These are phyloP conservation scores for Camelus dromedarius DNA, from an alignment of 2,113 vertebrate species.

Conservation along the genomic window DNA sequence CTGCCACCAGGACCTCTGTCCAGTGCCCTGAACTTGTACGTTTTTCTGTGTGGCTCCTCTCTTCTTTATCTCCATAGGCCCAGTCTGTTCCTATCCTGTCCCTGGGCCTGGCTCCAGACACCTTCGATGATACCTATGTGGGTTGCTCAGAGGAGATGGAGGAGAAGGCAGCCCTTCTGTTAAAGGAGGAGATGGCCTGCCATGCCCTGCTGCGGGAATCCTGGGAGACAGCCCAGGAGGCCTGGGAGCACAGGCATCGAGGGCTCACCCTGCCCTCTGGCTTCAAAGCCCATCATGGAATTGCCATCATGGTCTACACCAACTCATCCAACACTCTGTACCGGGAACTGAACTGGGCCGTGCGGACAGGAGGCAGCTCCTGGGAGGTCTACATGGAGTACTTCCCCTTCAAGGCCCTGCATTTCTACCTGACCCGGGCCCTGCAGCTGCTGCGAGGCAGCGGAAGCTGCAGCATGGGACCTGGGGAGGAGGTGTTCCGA, in stretches of 20 bases:
- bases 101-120: slow-evolving; percentile 76
- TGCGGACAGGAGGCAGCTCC: slow-evolving; percentile 74
- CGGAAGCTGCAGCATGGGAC: slow-evolving; percentile 39
- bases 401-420: slow-evolving; percentile 84
- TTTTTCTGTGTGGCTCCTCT: slow-evolving; percentile 11
- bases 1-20: background rate
- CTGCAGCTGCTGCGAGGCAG: slow-evolving; percentile 72
- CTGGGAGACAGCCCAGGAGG: slow-evolving; percentile 74
- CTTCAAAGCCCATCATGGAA: slow-evolving; percentile 78
- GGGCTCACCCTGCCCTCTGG: slow-evolving; percentile 63
- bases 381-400: slow-evolving; percentile 76
- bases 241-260: slow-evolving; percentile 57
- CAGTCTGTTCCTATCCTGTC: slow-evolving; percentile 66
- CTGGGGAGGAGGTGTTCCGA: slow-evolving; percentile 71
- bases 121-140: slow-evolving; percentile 84
- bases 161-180: slow-evolving; percentile 58
- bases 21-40: background rate
- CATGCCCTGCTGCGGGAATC: slow-evolving; percentile 58
- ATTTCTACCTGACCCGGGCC: slow-evolving; percentile 82
- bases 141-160: slow-evolving; percentile 81
- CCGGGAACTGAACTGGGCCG: slow-evolving; percentile 77
- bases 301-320: slow-evolving; percentile 80
- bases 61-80: slow-evolving; percentile 58
- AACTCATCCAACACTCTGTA: slow-evolving; percentile 80
- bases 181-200: slow-evolving; percentile 71